Evolutionary conservation across 2,888 invertebrate genomes (phyloP), one percentile per base, ranked within the genome.

Genomic region (Dicyrtoma fusca): DNA sequence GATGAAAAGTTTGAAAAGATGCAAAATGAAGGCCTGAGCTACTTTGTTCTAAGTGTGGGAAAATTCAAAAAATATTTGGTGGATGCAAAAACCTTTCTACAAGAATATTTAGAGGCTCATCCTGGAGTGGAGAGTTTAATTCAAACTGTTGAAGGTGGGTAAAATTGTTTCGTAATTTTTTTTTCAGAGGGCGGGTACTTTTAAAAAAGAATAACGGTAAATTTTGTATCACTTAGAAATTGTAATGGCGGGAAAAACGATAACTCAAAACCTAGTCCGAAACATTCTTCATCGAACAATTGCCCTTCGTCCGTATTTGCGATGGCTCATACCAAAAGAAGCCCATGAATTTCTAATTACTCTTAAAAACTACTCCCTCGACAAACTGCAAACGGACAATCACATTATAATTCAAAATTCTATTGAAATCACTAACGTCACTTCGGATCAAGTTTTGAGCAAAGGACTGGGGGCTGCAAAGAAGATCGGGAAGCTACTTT

Each of bases 281-380:
- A 51, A 19, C 8, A 8, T 44, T n/a, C 44, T 68, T 13, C 44
- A 68, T 10, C 17, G 19, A 44, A 55, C 66, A 1, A 55, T 68
- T 14, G 42, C 26, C 0, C n/a, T 68, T 17, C 66, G 66, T 19
- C 66, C 66, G 8, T 68, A 44, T 21, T 44, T 68, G 6, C 55
- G 55, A 5, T 55, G 23, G 26, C 4, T 57, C 5, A 17, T 71
- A n/a, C 64, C 71, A 25, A 63, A 63, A 45, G 71, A 71, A 64
- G 71, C 64, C 13, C 71, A 71, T 25, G 71, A 71, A 42, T 71
- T 71, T 17, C 17, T 71, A 1, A 44, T 44, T 1, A 64, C 26
- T 8, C 14, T 55, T 6, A 71, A 71, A 25, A 21, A 63, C 34
- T 71, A 71, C 23, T 51, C 42, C 34, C 17, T 71, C 53, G 53